phyloP scores from a whole-genome alignment of 1,140 invertebrate genomes.

The Centruroides vittatus region DNA sequence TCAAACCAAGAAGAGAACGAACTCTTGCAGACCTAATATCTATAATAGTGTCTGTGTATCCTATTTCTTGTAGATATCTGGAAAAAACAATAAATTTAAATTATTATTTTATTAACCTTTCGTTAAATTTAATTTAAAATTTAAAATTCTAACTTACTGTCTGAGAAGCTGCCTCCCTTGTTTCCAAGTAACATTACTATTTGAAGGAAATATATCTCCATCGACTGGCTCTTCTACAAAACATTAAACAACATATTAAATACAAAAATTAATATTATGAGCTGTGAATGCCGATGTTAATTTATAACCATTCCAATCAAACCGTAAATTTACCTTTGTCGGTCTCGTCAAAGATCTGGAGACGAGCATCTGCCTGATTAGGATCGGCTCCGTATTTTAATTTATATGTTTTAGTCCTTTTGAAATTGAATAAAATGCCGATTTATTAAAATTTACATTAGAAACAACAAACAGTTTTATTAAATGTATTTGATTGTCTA shows the following conservation, averaged over 20 bases:
- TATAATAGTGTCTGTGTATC: constrained; percentile 97
- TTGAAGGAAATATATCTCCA: neutral
- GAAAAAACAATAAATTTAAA: neutral
- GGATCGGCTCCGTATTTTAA: too few relatives aligned
- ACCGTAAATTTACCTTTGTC: too few relatives aligned
- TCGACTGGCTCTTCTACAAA: too few relatives aligned
- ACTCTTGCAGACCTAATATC: constrained; percentile 94
- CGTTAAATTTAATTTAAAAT: neutral
- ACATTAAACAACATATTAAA: too few relatives aligned
- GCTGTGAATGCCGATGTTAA: too few relatives aligned
- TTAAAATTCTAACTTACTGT: constrained; percentile 46
- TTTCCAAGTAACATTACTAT: constrained; percentile 47
- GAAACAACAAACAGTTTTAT: too few relatives aligned
- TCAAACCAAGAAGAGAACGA: constrained; percentile 70
- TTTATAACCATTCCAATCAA: too few relatives aligned
- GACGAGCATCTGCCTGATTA: too few relatives aligned
- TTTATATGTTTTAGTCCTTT: constrained; percentile 9
- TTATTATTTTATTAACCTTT: neutral
- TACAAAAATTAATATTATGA: too few relatives aligned
- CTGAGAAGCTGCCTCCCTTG: constrained; percentile 85
- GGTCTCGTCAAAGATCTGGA: too few relatives aligned
- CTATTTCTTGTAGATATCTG: constrained; percentile 82
- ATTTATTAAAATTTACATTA: too few relatives aligned
- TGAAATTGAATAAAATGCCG: neutral
- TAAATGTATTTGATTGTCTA: too few relatives aligned